These are phyloP conservation scores for Dinomys branickii DNA, from an alignment of 2,113 vertebrate genomes.

Conservation along the genomic window DNA sequence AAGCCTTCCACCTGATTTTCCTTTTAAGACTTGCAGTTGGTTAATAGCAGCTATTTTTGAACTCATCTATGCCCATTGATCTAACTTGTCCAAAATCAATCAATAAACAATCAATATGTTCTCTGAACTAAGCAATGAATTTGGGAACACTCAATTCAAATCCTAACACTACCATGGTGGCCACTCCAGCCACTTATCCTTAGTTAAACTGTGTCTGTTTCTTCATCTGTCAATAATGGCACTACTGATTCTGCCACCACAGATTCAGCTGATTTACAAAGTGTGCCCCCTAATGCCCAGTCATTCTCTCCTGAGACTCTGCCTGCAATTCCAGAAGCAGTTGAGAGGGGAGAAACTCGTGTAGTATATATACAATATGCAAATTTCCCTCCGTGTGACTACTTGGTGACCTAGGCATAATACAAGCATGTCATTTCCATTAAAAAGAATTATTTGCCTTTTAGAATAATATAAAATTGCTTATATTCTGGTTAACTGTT, in stretches of 20 bases:
- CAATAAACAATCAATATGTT: constrained; percentile 68
- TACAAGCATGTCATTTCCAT: not conserved
- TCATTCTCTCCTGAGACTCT: not conserved
- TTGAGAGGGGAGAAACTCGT: not conserved
- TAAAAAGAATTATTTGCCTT: not conserved
- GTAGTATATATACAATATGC: not conserved
- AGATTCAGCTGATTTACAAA: constrained; percentile 48
- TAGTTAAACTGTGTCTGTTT: constrained; percentile 57
- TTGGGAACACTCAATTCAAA: constrained; percentile 60
- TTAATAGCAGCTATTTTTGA: constrained; percentile 64
- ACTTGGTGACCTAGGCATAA: not conserved
- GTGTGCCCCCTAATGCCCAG: not conserved
- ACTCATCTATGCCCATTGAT: constrained; percentile 62
- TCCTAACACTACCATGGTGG: not conserved
- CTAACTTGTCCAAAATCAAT: constrained; percentile 67
- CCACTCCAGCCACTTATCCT: constrained; percentile 35
- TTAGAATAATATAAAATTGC: constrained; percentile 11
- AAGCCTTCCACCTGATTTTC: constrained; percentile 65
- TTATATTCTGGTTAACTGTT: not conserved
- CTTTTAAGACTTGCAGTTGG: constrained; percentile 64
- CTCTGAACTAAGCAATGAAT: constrained; percentile 66
- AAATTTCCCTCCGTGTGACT: not conserved
- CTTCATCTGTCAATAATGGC: constrained; percentile 44
- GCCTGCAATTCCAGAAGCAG: not conserved
- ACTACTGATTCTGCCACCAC: not conserved